Evolutionary conservation across 1,140 invertebrate species (phyloP), one percentile per base, ranked within the genome.

Genomic region (Acromyrmex echinatior): DNA sequence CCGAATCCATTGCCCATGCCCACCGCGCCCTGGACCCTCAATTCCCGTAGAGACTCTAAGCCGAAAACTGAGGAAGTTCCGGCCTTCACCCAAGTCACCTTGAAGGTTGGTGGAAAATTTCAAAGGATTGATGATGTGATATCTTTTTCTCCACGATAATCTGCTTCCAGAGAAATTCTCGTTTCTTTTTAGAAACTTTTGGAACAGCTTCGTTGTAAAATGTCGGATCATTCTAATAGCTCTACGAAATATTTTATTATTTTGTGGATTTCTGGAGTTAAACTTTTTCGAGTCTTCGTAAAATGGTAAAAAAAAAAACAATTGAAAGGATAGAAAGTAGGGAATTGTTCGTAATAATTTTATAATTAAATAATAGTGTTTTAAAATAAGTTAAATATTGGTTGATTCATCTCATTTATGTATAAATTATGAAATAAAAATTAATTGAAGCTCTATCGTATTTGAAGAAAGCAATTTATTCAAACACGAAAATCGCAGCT

Each of bases 1-100:
- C 95, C 96, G 1, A 95, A 91, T 21, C 95, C 96, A 16, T 89
- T 96, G 39, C 96, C 96, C 2, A 96, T 96, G 94, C 96, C 96
- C 3, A 82, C 95, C n/a, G 95, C 96, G 45, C 96, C 97, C 1
- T 98, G 97, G 97, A 96, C 96, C 25, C 95, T 97, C 28, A 96
- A 96, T 91, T 91, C 93, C 16, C 92, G 94, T 73, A 92, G 95
- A 79, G 94, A 96, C 60, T 94, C 95, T 58, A 93, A 94, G 87
- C 87, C 94, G 49, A 94, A 93, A 45, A 86, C 81, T 21, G 94
- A 95, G 3, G 94, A 95, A 51, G 92, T 94, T 49, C 93, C 94
- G 14, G 93, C 94, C 45, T 95, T 95, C 76, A 92, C 95, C 0
- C 94, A 95, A 92, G 94, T 95, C 28, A 94, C 94, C 14, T 91